These are phyloP conservation scores for Lydus trimaculatus DNA, from an alignment of 2,888 invertebrate genomes.

Conservation along the genomic window DNA sequence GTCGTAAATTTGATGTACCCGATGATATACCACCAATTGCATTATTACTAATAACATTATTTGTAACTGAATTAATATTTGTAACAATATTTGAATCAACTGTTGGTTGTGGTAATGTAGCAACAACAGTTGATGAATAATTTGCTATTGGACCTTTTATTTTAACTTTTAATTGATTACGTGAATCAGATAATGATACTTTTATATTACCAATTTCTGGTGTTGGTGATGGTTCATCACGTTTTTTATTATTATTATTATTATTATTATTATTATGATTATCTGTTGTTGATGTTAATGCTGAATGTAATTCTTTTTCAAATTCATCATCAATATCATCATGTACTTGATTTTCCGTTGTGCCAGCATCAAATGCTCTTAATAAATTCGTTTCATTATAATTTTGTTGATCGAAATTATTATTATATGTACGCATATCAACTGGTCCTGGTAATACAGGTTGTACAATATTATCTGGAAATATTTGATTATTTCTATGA, in stretches of 20 bases:
- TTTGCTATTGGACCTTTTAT: conserved; percentile 90
- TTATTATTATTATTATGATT: too few relatives aligned
- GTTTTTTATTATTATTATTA: conserved; percentile 65
- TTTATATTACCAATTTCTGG: conserved; percentile 67
- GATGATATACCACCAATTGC: conserved; percentile 53
- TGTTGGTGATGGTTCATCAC: conserved; percentile 60
- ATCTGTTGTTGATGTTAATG: conserved; percentile 69
- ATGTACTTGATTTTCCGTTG: conserved; percentile 73
- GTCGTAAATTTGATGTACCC: conserved; percentile 77
- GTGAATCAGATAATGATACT: conserved; percentile 78
- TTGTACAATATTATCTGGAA: conserved; percentile 69
- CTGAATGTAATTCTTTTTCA: conserved; percentile 77
- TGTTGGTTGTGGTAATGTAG: conserved; percentile 67
- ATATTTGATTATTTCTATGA: conserved; percentile 57
- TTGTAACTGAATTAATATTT: conserved; percentile 60
- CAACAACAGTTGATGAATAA: conserved; percentile 69
- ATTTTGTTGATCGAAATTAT: conserved; percentile 66
- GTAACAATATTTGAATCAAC: conserved; percentile 59
- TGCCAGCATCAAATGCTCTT: conserved; percentile 72
- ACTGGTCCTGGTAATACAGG: conserved; percentile 86
- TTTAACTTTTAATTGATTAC: conserved; percentile 88
- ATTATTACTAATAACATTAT: conserved; percentile 50
- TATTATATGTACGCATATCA: conserved; percentile 87
- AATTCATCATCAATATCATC: conserved; percentile 80
- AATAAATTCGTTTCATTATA: conserved; percentile 71